A percentile compares a stretch with the other conserved stretches of the same genome.
These are phyloP conservation scores for Aphidius ervi DNA, from an alignment of 1,140 invertebrate species.

Conservation along the genomic window DNA sequence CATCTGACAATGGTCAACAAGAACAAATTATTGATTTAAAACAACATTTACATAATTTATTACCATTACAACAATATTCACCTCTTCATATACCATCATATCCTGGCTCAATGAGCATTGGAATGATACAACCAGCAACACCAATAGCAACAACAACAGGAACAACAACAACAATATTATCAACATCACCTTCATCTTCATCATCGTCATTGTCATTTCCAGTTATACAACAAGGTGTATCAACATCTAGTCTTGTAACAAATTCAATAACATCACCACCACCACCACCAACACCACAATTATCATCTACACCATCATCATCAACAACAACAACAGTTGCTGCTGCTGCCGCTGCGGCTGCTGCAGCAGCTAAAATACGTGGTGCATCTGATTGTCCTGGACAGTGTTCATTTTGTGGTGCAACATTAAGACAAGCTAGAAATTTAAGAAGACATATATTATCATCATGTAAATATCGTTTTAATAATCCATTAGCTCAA, in stretches of 20 bases:
- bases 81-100: constrained; percentile 49
- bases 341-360: constrained; percentile 60
- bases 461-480: constrained; percentile 60
- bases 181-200: constrained; percentile 52
- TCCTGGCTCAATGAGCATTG: constrained; percentile 34
- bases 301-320: constrained; percentile 20
- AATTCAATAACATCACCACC: constrained; percentile 11
- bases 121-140: constrained; percentile 5
- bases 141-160: neutral
- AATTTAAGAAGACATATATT: constrained; percentile 54
- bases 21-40: constrained; percentile 35
- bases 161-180: constrained; percentile 15
- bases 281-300: neutral
- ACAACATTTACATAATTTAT: constrained; percentile 43
- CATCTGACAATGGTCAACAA: constrained; percentile 31
- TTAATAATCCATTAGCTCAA: constrained; percentile 43
- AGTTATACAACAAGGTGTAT: constrained; percentile 20
- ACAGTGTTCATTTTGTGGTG: constrained; percentile 58
- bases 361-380: constrained; percentile 49
- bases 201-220: constrained; percentile 17
- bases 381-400: constrained; percentile 60
- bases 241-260: constrained; percentile 19
- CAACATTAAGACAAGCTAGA: constrained; percentile 41
- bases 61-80: constrained; percentile 49
- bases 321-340: constrained; percentile 56